Base-by-base conservation (phyloP, 1,140 invertebrate species). In the Linepithema humile region DNA sequence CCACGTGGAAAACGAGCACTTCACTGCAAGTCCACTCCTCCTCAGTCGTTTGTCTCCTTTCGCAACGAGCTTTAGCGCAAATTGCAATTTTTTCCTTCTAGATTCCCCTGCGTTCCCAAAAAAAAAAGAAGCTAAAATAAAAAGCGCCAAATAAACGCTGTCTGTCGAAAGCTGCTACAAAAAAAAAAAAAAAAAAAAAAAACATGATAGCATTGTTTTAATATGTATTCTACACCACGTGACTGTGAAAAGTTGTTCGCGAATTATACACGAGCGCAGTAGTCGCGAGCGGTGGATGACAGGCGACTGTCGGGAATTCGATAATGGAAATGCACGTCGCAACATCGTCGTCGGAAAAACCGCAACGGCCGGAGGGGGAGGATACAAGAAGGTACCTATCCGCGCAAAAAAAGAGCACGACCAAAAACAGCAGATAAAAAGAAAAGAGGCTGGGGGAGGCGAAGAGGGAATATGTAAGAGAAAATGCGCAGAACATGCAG, bases 101-200 rank as follows among this genome's bases (percentile, higher is more conserved):
- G 87, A 88, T 88, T 88, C 87, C 85, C 83, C 87, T 88, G 87
- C n/a, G n/a, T n/a, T n/a, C n/a, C n/a, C n/a, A n/a, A n/a, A n/a
- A n/a, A n/a, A n/a, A n/a, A n/a, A n/a, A n/a, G n/a, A n/a, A n/a
- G n/a, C n/a, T n/a, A n/a, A n/a, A n/a, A n/a, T n/a, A n/a, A n/a
- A n/a, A n/a, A n/a, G n/a, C n/a, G n/a, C n/a, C n/a, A n/a, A n/a
- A n/a, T n/a, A n/a, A n/a, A n/a, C n/a, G n/a, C n/a, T n/a, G n/a
- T n/a, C n/a, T n/a, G n/a, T n/a, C n/a, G n/a, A n/a, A n/a, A n/a
- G n/a, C n/a, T n/a, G n/a, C n/a, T n/a, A n/a, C n/a, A n/a, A n/a
- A n/a, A n/a, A n/a, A n/a, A n/a, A n/a, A n/a, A n/a, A n/a, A n/a
- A n/a, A n/a, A n/a, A n/a, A n/a, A n/a, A n/a, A n/a, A n/a, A n/a